Conservation (phyloP, 2,888 invertebrate genomes). For the Amphipyra berbera region DNA sequence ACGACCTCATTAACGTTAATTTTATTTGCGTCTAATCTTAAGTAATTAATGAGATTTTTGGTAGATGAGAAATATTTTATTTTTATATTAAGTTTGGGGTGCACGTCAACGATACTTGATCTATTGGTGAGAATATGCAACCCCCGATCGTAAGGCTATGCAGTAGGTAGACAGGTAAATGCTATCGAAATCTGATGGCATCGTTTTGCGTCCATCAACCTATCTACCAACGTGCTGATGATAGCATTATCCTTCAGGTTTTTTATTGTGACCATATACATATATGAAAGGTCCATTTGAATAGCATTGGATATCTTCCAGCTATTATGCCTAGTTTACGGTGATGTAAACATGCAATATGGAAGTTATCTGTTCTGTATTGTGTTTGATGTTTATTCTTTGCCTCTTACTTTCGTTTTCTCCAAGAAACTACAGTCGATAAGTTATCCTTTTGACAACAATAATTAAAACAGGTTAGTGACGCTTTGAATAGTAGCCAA, state of each 20-base stretch:
- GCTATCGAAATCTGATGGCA: too few species aligned
- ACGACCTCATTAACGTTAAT: conserved; percentile 51
- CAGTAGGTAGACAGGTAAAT: too few species aligned
- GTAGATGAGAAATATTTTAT: conserved; percentile 8
- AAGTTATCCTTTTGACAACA: conserved; percentile 10
- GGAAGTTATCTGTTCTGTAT: neutral
- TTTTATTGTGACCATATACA: too few species aligned
- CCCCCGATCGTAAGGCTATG: too few species aligned
- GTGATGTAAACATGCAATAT: neutral
- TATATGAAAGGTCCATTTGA: too few species aligned
- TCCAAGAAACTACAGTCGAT: conserved; percentile 5
- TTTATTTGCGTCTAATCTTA: conserved; percentile 49
- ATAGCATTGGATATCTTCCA: neutral
- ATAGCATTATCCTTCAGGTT: too few species aligned
- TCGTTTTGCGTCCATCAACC: too few species aligned
- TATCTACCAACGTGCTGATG: too few species aligned
- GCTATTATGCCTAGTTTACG: neutral
- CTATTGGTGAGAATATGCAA: too few species aligned
- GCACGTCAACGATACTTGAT: too few species aligned
- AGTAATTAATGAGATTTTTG: conserved; percentile 27
- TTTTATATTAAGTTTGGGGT: neutral
- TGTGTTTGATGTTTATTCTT: conserved; percentile 8
- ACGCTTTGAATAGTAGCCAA: conserved; percentile 32
- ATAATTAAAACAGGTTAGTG: conserved; percentile 8
- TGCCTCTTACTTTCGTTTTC: conserved; percentile 10